phyloP scores from a whole-genome alignment of 2,797 vertebrate genomes.

The Meda fulgida region DNA sequence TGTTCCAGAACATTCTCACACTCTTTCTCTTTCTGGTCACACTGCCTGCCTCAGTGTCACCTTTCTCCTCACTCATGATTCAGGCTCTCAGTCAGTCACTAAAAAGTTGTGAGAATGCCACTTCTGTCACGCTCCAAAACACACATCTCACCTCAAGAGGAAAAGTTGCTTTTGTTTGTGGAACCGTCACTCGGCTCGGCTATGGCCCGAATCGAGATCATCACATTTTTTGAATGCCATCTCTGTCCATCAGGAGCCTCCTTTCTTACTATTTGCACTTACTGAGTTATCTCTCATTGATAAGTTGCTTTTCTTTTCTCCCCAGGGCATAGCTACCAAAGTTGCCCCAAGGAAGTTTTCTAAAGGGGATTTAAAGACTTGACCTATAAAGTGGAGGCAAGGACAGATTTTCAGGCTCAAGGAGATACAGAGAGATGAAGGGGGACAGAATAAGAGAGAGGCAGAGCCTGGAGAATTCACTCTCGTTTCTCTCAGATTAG shows the following conservation, averaged over 20 bases:
- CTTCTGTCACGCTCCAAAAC: constrained; percentile 44
- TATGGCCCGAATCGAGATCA: constrained; percentile 7
- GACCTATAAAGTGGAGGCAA: constrained; percentile 73
- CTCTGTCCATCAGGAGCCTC: constrained; percentile 9
- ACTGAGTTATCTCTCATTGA: constrained; percentile 17
- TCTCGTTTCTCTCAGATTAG: constrained; percentile 73
- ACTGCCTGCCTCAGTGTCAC: constrained; percentile 46
- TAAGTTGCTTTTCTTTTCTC: not conserved
- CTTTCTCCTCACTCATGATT: constrained; percentile 16
- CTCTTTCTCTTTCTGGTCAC: constrained; percentile 7
- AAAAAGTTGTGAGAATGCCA: constrained; percentile 30
- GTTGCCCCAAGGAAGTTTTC: constrained; percentile 74
- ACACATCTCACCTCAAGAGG: constrained; percentile 28
- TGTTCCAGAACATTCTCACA: constrained; percentile 48
- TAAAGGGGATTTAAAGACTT: constrained; percentile 74
- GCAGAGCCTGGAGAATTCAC: constrained; percentile 66
- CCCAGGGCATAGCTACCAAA: constrained; percentile 58
- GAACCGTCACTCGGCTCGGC: constrained; percentile 15
- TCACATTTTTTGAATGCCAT: constrained; percentile 21
- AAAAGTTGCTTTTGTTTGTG: constrained; percentile 41
- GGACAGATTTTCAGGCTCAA: constrained; percentile 61
- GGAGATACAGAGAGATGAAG: constrained; percentile 58
- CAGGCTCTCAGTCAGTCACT: constrained; percentile 30
- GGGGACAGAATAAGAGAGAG: constrained; percentile 35
- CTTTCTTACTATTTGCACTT: not conserved